Conservation (phyloP, 2,113 vertebrate genomes). For the Gymnarchus niloticus region DNA sequence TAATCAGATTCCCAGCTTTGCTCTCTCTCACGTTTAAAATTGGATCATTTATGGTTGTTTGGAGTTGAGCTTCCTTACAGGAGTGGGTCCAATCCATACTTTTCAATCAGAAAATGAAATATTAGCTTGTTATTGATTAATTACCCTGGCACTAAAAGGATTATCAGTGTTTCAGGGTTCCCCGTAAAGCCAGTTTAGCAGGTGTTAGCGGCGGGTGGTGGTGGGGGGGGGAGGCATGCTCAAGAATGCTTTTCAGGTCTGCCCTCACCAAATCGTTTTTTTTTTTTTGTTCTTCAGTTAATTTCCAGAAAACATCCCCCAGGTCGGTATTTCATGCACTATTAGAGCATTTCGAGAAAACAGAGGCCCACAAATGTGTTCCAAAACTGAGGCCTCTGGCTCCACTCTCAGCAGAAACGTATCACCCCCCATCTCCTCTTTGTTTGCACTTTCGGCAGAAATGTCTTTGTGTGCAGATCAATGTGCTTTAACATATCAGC, state of each 20-base stretch:
- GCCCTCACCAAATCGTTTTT: constrained; percentile 4
- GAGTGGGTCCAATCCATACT: constrained; percentile 5
- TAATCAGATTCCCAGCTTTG: constrained; percentile 29
- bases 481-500: constrained; percentile 8
- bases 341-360: constrained; percentile 10
- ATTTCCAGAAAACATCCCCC: constrained; percentile 19
- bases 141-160: constrained; percentile 13
- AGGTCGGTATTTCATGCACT: constrained; percentile 19
- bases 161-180: background rate
- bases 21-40: constrained; percentile 27
- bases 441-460: background rate
- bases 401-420: constrained; percentile 11
- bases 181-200: background rate
- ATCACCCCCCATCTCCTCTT: constrained; percentile 1
- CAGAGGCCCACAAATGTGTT: background rate
- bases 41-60: constrained; percentile 27
- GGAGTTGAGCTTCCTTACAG: constrained; percentile 9
- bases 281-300: constrained; percentile 6
- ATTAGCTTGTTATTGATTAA: constrained; percentile 28
- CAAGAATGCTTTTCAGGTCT: background rate
- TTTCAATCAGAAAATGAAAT: constrained; percentile 18
- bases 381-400: constrained; percentile 20
- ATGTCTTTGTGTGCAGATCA: background rate
- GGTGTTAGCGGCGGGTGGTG: background rate
- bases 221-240: background rate